Evolutionary conservation across 2,113 vertebrate genomes (phyloP), one percentile per base, ranked within the genome.

Genomic region (Nestor notabilis): DNA sequence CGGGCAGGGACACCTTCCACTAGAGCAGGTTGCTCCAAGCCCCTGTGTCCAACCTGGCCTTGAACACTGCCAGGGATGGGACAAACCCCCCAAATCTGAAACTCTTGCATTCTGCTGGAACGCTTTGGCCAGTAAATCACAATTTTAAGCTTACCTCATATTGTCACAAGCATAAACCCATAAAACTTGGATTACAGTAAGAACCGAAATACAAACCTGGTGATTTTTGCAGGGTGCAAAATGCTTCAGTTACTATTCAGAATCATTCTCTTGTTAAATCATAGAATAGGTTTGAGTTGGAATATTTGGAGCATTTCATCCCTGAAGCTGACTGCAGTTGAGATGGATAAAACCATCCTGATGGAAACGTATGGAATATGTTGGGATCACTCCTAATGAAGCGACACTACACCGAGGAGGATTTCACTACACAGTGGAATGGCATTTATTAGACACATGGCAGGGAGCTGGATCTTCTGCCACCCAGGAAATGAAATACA

Each of bases 381-480:
- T 86, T 28, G 66, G 71, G 76, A 33, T 86, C 19, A 5, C 41
- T 84, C 43, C 28, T 24, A 17, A 10, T 7, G 31, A 53, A 3
- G n/a, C 65, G n/a, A 10, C 37, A 4, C 31, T 0, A 3, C 21
- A 5, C 19, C 3, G 0, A 46, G 80, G 33, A 78, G 56, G 53
- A 47, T 89, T 78, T 43, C 39, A 39, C 39, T 39, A 39, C 39
- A 39, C 39, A 41, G 64, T 7, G 8, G 21, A 58, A n/a, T 1
- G 11, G 61, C 7, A 13, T 81, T 86, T 44, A 2, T n/a, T 53
- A 0, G 4, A 23, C 19, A 28, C 9, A 0, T 0, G 17, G 13
- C 17, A 9, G 2, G 25, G 64, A 47, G 55, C 41, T 8, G 31
- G 76, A 44, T 29, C 17, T 61, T 12, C 47, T 11, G 44, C 8